Base-by-base conservation (phyloP, 2,888 invertebrate species). In the Epirrhoe tristata region DNA sequence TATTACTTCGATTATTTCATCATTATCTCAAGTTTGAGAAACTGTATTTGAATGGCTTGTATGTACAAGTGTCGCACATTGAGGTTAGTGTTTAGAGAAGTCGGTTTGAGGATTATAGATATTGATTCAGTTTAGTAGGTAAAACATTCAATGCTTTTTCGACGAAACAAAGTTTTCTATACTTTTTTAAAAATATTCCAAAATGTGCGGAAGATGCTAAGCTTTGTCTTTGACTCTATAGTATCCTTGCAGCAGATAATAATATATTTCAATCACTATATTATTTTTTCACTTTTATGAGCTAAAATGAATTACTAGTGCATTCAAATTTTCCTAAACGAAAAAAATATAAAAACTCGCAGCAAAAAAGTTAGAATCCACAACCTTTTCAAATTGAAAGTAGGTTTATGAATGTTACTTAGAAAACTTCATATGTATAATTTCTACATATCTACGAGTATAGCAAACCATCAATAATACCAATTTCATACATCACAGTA, bases 401-500 rank as follows among this genome's bases (percentile, higher is more conserved):
- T n/a, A n/a, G n/a, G n/a, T n/a, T n/a, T n/a, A n/a, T n/a, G n/a
- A n/a, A n/a, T n/a, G n/a, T n/a, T n/a, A n/a, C n/a, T n/a, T n/a
- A n/a, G n/a, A n/a, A n/a, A n/a, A n/a, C 39, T 12, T 12, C 39
- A 43, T 12, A 43, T 43, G 12, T 12, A 43, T 43, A 12, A 43
- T 43, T 43, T 43, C 36, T 39, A 39, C 8, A 7, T 39, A 6
- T 24, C 24, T 3, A 24, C 24, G 24, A 24, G 24, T 24, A 24
- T 24, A 31, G 39, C 32, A 17, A 43, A 8, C 52, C n/a, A 48
- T 62, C 57, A 63, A 43, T 57, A 32, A 60, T 54, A 63, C 6
- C 53, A 53, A 54, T 67, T 57, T 24, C 62, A 66, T 69, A 69
- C 55, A 65, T 54, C 66, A 76, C 75, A 5, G 24, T 51, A 51